These are phyloP conservation scores for Vireo griseus DNA, from an alignment of 2,797 vertebrate species.

Conservation along the genomic window DNA sequence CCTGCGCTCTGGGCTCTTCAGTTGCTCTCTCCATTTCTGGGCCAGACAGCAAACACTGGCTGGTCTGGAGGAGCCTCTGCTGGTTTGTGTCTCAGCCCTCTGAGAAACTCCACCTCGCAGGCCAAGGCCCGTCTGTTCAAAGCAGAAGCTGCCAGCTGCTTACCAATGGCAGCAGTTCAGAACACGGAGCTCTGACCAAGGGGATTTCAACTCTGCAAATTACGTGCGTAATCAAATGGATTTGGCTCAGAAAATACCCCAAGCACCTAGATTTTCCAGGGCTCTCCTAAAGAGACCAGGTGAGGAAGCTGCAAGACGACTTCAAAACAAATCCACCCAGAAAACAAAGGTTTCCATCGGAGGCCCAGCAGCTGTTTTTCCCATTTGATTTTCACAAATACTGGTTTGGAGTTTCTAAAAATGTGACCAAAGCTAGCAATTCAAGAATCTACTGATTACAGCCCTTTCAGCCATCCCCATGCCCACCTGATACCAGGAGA, in stretches of 20 bases:
- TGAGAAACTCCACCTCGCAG: background rate
- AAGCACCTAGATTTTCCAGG: background rate
- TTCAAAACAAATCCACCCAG: background rate
- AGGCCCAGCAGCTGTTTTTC: background rate
- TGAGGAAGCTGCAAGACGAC: background rate
- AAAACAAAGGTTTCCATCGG: background rate
- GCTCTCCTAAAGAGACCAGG: background rate
- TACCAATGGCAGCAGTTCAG: background rate
- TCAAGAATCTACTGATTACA: background rate
- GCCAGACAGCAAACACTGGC: background rate
- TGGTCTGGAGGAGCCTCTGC: background rate
- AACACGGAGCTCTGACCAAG: background rate
- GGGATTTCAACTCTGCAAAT: background rate
- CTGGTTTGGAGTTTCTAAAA: background rate
- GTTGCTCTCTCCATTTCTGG: background rate
- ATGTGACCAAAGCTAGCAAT: background rate
- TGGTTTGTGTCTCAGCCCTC: background rate
- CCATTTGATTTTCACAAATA: background rate
- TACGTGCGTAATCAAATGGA: background rate
- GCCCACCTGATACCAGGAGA: accelerated
- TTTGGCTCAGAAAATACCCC: background rate
- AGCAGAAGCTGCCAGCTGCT: background rate
- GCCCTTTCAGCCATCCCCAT: background rate
- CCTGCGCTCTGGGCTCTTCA: background rate
- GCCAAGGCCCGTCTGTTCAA: background rate